Percentiles rank a stretch among this genome's conserved stretches.
phyloP scores from a whole-genome alignment of 2,888 invertebrate species.

The Xanthia togata region DNA sequence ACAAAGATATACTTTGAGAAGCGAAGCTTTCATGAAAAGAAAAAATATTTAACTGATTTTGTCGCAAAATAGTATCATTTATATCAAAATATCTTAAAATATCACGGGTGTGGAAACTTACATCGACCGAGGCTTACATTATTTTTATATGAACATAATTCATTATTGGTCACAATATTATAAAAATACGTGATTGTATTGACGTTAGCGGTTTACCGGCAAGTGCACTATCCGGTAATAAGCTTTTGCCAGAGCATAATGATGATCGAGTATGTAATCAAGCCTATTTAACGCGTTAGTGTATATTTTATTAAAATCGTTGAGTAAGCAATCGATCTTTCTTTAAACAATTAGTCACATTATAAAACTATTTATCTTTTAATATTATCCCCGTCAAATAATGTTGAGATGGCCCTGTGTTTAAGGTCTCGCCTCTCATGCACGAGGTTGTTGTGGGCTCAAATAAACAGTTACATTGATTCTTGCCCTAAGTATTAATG shows the following conservation, averaged over 20 bases:
- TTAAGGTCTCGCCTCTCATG: background rate
- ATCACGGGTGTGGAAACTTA: no score
- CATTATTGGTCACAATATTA: background rate
- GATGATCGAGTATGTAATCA: slow-evolving; percentile 26
- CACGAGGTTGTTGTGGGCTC: background rate
- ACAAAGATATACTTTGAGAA: slow-evolving; percentile 14
- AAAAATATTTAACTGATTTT: slow-evolving; percentile 16
- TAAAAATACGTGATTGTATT: background rate
- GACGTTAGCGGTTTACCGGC: background rate
- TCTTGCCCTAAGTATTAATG: background rate
- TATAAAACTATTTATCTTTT: background rate
- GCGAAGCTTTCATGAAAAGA: slow-evolving; percentile 1
- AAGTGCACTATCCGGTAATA: slow-evolving; percentile 2
- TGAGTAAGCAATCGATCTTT: background rate
- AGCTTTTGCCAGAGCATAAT: slow-evolving; percentile 6
- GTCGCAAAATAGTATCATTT: background rate
- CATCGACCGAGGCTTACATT: background rate
- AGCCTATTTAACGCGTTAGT: background rate
- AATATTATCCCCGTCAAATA: background rate
- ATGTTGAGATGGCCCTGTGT: background rate
- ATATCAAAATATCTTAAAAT: background rate
- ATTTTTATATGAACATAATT: background rate
- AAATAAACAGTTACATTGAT: background rate
- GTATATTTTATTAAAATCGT: slow-evolving; percentile 14
- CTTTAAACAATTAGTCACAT: background rate